phyloP scores from a whole-genome alignment of 2,888 invertebrate species.

The Protophormia terraenovae region DNA sequence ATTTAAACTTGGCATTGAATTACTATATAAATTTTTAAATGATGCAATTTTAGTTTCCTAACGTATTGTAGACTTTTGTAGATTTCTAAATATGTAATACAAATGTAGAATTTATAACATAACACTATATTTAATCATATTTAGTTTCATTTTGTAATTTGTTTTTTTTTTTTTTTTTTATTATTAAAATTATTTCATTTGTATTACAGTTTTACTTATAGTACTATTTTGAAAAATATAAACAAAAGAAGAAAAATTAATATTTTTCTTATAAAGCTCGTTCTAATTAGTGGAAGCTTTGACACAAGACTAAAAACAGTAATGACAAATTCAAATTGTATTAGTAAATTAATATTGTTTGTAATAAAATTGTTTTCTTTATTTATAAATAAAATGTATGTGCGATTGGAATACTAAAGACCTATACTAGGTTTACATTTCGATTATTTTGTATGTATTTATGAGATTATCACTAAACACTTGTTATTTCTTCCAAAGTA shows the following conservation, averaged over 20 bases:
- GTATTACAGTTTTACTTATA: neutral
- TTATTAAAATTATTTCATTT: conserved; percentile 4
- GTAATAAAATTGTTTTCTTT: conserved; percentile 1
- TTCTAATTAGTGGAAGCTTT: conserved; percentile 75
- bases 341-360: neutral
- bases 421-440: conserved; percentile 22
- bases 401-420: conserved; percentile 36
- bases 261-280: conserved; percentile 23
- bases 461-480: conserved; percentile 82
- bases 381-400: conserved; percentile 25
- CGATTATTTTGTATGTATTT: conserved; percentile 3
- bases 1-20: conserved; percentile 49
- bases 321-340: neutral
- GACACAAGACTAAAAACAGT: conserved; percentile 71
- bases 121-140: neutral
- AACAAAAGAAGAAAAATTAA: neutral
- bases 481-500: conserved; percentile 84
- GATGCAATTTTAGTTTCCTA: neutral
- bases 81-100: neutral
- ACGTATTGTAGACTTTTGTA: neutral
- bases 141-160: neutral
- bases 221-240: neutral
- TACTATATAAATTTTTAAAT: neutral
- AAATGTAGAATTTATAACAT: neutral
- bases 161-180: neutral